phyloP scores from a whole-genome alignment of 2,888 invertebrate species.

The Morinoia aosen region DNA sequence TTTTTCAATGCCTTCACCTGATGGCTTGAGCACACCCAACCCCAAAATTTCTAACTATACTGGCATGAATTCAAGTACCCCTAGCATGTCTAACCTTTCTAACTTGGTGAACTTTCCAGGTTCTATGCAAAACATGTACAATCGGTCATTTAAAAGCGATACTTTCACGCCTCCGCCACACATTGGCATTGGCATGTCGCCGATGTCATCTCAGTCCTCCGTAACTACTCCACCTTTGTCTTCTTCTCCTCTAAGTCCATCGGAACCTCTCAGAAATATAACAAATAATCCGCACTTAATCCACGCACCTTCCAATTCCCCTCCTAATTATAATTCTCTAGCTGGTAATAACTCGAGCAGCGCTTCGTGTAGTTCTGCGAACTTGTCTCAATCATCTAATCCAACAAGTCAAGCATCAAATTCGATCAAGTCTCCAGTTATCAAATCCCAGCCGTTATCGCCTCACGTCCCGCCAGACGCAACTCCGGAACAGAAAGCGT shows the following conservation, averaged over 20 bases:
- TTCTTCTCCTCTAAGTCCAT: constrained; percentile 35
- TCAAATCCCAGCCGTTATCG: constrained; percentile 53
- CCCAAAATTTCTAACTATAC: not conserved
- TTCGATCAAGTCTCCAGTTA: not conserved
- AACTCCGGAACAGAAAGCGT: not conserved
- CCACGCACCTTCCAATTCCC: not conserved
- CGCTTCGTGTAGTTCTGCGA: not conserved
- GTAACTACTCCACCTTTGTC: constrained; percentile 52
- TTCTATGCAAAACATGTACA: not conserved
- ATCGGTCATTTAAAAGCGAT: constrained; percentile 36
- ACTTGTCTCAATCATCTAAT: not conserved
- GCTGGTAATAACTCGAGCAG: not conserved
- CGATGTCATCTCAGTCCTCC: constrained; percentile 24
- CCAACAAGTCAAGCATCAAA: not conserved
- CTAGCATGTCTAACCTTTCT: constrained; percentile 15
- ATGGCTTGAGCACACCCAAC: constrained; percentile 54
- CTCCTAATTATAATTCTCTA: not conserved
- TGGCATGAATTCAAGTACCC: not conserved
- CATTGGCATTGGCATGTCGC: constrained; percentile 38
- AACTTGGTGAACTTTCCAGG: not conserved
- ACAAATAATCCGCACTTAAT: constrained; percentile 39
- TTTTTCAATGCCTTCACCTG: constrained; percentile 64
- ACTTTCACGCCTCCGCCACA: constrained; percentile 37
- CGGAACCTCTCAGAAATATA: constrained; percentile 35
- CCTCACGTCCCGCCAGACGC: not conserved